These are phyloP conservation scores for Okapia johnstoni DNA, from an alignment of 2,113 vertebrate species.

Conservation along the genomic window DNA sequence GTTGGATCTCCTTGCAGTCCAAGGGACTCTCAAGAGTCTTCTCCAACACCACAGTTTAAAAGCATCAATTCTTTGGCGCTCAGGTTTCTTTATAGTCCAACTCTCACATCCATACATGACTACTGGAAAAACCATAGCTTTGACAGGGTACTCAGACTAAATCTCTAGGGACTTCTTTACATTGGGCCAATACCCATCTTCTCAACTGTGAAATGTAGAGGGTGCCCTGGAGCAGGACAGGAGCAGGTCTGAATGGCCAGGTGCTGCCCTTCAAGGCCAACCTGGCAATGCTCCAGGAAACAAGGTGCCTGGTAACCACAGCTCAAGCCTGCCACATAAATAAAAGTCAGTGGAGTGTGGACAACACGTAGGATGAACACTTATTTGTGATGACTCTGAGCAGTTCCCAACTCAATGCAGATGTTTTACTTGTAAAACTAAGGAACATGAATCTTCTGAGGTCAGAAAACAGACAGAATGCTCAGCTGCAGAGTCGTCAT, in stretches of 20 bases:
- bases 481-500: neutral
- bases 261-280: neutral
- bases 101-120: neutral
- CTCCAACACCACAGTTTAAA: neutral
- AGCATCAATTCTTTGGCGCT: neutral
- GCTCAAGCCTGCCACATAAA: neutral
- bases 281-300: no score
- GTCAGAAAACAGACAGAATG: neutral
- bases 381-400: neutral
- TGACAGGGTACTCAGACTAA: neutral
- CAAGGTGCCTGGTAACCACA: neutral
- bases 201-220: neutral
- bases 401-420: neutral
- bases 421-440: neutral
- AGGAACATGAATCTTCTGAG: neutral
- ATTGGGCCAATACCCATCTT: rapidly evolving
- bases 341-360: neutral
- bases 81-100: neutral
- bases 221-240: neutral
- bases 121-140: neutral
- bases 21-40: neutral
- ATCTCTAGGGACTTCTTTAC: neutral
- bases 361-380: neutral
- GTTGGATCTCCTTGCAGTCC: neutral
- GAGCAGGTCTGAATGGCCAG: neutral